These are phyloP conservation scores for Tylochromis polylepis DNA, from an alignment of 2,113 vertebrate species.

Conservation along the genomic window DNA sequence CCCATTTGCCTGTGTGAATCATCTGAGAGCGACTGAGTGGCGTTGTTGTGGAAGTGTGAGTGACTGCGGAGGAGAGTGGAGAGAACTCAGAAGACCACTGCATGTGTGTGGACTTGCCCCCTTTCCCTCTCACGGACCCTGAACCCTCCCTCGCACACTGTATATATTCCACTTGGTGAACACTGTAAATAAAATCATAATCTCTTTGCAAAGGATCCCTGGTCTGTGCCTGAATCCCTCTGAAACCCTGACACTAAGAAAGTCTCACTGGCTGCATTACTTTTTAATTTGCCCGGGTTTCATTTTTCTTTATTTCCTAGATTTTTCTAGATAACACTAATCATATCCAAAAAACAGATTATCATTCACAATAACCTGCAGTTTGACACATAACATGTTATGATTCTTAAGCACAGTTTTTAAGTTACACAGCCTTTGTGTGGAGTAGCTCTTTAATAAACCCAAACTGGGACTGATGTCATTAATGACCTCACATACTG, in stretches of 20 bases:
- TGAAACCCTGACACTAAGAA: too few relatives aligned
- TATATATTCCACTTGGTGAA: too few relatives aligned
- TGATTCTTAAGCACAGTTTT: not conserved
- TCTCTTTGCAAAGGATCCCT: too few relatives aligned
- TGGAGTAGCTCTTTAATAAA: not conserved
- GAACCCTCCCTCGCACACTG: too few relatives aligned
- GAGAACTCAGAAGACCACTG: not conserved
- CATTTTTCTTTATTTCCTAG: not conserved
- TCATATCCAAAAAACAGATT: too few relatives aligned
- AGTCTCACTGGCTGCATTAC: not conserved
- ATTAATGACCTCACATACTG: constrained; percentile 40
- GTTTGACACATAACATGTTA: not conserved
- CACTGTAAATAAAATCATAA: too few relatives aligned
- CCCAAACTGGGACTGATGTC: constrained; percentile 18
- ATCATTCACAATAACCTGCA: not conserved
- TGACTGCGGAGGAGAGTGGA: not conserved
- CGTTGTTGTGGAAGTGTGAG: not conserved
- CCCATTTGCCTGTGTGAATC: not conserved
- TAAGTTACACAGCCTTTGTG: not conserved
- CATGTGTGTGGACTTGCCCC: not conserved
- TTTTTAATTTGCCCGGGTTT: not conserved
- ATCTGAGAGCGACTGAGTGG: not conserved
- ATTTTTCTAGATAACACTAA: too few relatives aligned
- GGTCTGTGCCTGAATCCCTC: too few relatives aligned
- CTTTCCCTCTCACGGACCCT: not conserved